phyloP scores from a whole-genome alignment of 2,888 invertebrate species.

The Bombylius major region DNA sequence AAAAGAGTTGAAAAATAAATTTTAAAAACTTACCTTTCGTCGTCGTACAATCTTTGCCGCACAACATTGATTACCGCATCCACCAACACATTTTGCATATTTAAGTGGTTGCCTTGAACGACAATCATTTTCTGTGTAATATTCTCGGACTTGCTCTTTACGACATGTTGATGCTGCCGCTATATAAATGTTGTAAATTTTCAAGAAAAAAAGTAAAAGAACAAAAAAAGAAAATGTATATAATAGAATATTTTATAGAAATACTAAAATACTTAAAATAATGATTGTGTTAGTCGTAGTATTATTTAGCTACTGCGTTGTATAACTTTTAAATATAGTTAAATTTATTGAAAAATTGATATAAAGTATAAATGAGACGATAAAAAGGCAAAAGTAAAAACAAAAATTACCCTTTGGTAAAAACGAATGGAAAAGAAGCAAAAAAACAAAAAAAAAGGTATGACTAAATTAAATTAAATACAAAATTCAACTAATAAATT shows the following conservation, averaged over 20 bases:
- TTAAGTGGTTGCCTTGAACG: slow-evolving; percentile 82
- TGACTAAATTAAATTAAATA: too few species aligned
- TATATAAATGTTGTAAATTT: slow-evolving; percentile 21
- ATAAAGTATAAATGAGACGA: too few species aligned
- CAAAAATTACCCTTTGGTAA: too few species aligned
- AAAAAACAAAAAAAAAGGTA: too few species aligned
- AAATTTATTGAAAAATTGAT: too few species aligned
- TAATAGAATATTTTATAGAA: neutral
- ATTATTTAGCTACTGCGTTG: neutral
- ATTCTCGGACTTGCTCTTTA: slow-evolving; percentile 82
- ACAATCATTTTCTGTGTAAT: slow-evolving; percentile 83
- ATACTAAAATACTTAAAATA: neutral
- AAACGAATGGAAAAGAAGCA: too few species aligned
- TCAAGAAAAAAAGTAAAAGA: slow-evolving; percentile 4
- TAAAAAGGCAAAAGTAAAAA: too few species aligned
- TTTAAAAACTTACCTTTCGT: slow-evolving; percentile 56
- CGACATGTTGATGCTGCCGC: slow-evolving; percentile 67
- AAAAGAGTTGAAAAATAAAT: slow-evolving; percentile 9
- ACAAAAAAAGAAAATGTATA: neutral
- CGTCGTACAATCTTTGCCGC: slow-evolving; percentile 84
- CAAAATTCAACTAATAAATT: too few species aligned
- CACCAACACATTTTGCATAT: slow-evolving; percentile 72
- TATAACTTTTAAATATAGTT: too few species aligned
- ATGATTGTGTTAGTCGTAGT: neutral
- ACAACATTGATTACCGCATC: slow-evolving; percentile 79